These are phyloP conservation scores for Tympanuchus pallidicinctus DNA, from an alignment of 2,113 vertebrate genomes.

Conservation along the genomic window DNA sequence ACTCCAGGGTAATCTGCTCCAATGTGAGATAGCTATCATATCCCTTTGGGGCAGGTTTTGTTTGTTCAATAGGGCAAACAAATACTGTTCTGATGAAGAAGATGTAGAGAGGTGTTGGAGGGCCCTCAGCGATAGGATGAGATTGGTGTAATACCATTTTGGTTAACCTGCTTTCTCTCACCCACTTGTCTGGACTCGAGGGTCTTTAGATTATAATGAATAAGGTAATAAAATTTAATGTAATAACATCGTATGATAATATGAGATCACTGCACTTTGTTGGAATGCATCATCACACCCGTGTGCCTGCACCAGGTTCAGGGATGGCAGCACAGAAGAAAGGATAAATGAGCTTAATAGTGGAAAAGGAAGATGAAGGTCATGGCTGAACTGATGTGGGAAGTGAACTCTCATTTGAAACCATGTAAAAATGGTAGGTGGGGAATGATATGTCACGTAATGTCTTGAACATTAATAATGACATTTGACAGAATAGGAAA, in stretches of 20 bases:
- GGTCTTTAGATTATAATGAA: background rate
- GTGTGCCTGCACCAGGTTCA: background rate
- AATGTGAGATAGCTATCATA: background rate
- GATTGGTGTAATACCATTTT: background rate
- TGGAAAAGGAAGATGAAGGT: background rate
- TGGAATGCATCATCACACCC: background rate
- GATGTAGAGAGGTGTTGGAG: background rate
- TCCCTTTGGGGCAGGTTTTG: background rate
- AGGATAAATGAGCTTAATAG: background rate
- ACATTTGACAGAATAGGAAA: background rate
- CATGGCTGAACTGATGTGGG: background rate
- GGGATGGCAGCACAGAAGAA: background rate
- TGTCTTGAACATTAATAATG: background rate
- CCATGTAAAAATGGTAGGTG: accelerated
- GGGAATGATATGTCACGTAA: accelerated
- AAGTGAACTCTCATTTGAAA: background rate
- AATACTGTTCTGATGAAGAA: accelerated
- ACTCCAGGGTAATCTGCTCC: background rate
- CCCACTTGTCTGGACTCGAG: background rate
- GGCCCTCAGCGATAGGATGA: background rate
- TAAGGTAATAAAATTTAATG: background rate
- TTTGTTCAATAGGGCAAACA: background rate
- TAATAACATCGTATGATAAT: background rate
- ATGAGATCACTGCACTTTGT: background rate
- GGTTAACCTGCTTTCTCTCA: background rate